Conservation (phyloP, 2,888 invertebrate species). For the Drosophila rellima region DNA sequence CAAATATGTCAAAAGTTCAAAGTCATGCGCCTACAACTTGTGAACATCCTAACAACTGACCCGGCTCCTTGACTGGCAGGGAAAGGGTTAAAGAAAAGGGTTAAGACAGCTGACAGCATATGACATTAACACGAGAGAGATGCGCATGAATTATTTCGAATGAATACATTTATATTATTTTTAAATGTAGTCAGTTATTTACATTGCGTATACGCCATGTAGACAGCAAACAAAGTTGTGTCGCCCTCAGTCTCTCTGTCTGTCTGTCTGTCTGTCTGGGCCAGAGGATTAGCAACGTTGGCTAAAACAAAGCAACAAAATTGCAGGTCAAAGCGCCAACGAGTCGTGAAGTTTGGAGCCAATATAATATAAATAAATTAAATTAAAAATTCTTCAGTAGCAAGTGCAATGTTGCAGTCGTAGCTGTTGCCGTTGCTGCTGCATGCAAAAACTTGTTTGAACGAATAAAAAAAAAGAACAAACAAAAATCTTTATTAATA, state of each 20-base stretch:
- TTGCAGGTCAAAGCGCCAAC: conserved; percentile 5
- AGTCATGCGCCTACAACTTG: conserved; percentile 60
- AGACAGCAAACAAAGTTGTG: conserved; percentile 15
- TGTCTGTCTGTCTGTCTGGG: background rate
- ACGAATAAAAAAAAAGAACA: conserved; percentile 20
- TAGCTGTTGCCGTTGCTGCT: conserved; percentile 5
- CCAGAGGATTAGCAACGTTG: conserved; percentile 17
- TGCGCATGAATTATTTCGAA: conserved; percentile 69
- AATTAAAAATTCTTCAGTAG: conserved; percentile 61
- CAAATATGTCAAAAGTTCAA: conserved; percentile 79
- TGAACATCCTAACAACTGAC: conserved; percentile 26
- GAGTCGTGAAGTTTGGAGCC: conserved; percentile 35
- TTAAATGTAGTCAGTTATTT: conserved; percentile 25
- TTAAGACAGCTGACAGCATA: conserved; percentile 52
- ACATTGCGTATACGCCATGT: conserved; percentile 40
- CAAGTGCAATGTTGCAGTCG: conserved; percentile 36
- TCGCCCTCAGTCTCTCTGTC: background rate
- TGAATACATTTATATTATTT: conserved; percentile 15
- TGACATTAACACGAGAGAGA: conserved; percentile 58
- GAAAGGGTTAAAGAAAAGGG: conserved; percentile 46
- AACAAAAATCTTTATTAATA: conserved; percentile 70
- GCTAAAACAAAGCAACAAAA: conserved; percentile 7
- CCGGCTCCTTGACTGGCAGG: conserved; percentile 12
- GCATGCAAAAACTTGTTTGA: conserved; percentile 32
- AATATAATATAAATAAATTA: conserved; percentile 61